These are phyloP conservation scores for Tapirus indicus DNA, from an alignment of 2,797 vertebrate genomes.

Conservation along the genomic window DNA sequence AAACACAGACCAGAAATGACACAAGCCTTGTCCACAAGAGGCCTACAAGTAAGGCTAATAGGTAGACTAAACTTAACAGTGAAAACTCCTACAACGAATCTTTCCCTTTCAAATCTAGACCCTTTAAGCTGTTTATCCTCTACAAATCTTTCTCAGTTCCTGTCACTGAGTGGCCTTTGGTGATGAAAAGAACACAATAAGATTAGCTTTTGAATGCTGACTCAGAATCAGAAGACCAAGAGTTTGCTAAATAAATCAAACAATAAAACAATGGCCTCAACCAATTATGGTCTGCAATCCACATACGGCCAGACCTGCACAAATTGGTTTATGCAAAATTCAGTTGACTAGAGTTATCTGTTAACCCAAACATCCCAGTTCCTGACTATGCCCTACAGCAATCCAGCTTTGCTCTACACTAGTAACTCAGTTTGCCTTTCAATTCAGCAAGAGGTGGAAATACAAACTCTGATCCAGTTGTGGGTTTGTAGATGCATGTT, in stretches of 20 bases:
- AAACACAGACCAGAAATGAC: neutral
- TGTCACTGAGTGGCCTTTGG: neutral
- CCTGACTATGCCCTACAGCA: neutral
- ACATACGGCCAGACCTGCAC: neutral
- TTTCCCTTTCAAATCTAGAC: neutral
- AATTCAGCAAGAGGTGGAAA: neutral
- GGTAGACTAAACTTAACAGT: neutral
- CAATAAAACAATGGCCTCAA: neutral
- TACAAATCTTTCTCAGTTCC: neutral
- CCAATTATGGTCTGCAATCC: neutral
- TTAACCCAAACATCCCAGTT: neutral
- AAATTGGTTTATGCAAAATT: neutral
- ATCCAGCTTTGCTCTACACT: neutral
- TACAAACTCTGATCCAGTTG: neutral
- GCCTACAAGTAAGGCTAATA: neutral
- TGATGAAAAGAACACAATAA: neutral
- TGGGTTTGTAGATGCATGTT: neutral
- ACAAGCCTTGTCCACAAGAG: neutral
- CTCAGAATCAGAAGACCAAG: neutral
- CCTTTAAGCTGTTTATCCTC: neutral
- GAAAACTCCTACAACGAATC: too few species aligned
- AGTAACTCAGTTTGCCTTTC: neutral
- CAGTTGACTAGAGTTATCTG: neutral
- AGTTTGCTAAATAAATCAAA: neutral
- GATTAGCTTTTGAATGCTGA: constrained; percentile 11